A percentile compares a stretch with the other conserved stretches of the same genome.
Conservation (phyloP, 2,888 invertebrate genomes). For the Cheilosia grossa region DNA sequence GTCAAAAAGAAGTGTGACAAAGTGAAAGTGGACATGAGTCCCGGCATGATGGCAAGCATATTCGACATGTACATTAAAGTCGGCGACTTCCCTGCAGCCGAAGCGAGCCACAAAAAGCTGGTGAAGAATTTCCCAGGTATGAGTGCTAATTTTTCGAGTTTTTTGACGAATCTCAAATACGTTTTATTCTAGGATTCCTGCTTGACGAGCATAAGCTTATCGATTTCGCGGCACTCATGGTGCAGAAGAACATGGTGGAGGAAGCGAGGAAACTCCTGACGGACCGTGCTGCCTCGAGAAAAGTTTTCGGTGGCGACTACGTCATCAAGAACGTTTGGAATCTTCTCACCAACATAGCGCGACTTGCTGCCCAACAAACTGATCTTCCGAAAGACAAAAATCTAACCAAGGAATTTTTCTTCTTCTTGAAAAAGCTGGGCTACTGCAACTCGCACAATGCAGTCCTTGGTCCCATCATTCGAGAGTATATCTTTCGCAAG, state of each 20-base stretch:
- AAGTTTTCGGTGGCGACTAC: slow-evolving; percentile 83
- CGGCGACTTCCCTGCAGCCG: slow-evolving; percentile 85
- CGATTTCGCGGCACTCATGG: slow-evolving; percentile 86
- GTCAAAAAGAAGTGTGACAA: slow-evolving; percentile 85
- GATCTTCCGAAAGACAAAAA: slow-evolving; percentile 80
- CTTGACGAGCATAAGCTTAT: slow-evolving; percentile 88
- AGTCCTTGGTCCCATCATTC: slow-evolving; percentile 86
- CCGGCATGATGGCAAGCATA: slow-evolving; percentile 87
- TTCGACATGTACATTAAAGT: slow-evolving; percentile 86
- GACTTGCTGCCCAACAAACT: slow-evolving; percentile 74
- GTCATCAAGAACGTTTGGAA: slow-evolving; percentile 86
- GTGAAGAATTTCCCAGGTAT: slow-evolving; percentile 83
- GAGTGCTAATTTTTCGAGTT: neutral
- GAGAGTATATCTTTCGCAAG: slow-evolving; percentile 85
- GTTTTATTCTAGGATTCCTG: slow-evolving; percentile 83
- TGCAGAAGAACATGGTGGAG: slow-evolving; percentile 82
- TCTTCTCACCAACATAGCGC: slow-evolving; percentile 85
- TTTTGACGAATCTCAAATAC: neutral
- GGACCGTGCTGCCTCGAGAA: slow-evolving; percentile 84
- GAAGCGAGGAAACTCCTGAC: slow-evolving; percentile 83
- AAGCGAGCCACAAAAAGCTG: slow-evolving; percentile 84
- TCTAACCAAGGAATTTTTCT: slow-evolving; percentile 84
- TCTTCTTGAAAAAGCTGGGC: slow-evolving; percentile 83
- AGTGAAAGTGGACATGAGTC: slow-evolving; percentile 85
- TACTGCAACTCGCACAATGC: slow-evolving; percentile 86